Evolutionary conservation across 2,797 vertebrate genomes (phyloP).

Genomic region (Austrolebias charrua): DNA sequence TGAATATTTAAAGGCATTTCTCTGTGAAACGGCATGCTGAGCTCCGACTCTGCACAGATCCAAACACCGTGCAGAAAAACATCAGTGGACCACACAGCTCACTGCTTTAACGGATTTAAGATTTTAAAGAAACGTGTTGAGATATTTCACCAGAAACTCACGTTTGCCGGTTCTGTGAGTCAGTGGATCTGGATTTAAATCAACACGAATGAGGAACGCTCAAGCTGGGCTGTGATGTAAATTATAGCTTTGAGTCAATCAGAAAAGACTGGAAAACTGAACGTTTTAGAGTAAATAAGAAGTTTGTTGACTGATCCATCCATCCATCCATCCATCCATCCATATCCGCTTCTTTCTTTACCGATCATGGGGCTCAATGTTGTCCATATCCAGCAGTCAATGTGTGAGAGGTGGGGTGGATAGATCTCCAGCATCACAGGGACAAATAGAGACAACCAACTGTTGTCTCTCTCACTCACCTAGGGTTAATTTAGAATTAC

Average conservation of each 20-base stretch:
- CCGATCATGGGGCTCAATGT: no score
- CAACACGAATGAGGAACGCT: conserved; percentile 1
- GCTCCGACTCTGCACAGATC: conserved; percentile 85
- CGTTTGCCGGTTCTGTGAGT: conserved; percentile 1
- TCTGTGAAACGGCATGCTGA: conserved; percentile 80
- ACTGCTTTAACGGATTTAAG: conserved; percentile 8
- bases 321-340: no score
- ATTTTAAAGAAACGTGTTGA: neutral
- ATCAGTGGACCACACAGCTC: conserved; percentile 12
- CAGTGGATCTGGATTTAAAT: conserved; percentile 2
- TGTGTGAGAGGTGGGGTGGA: no score
- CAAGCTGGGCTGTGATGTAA: neutral
- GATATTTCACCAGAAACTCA: conserved; percentile 60
- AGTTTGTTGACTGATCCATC: no score
- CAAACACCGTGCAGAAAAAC: conserved; percentile 21
- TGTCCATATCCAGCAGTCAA: no score
- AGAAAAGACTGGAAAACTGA: neutral
- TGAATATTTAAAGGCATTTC: conserved; percentile 80
- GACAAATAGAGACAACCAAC: no score
- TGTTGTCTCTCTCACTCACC: no score
- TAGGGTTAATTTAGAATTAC: no score
- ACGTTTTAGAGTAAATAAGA: no score
- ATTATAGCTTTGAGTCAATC: neutral
- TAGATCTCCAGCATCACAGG: no score
- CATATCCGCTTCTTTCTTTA: no score